Evolutionary conservation across 2,113 vertebrate species (phyloP), one percentile per base, ranked within the genome.

Genomic region (Mandrillus leucophaeus): DNA sequence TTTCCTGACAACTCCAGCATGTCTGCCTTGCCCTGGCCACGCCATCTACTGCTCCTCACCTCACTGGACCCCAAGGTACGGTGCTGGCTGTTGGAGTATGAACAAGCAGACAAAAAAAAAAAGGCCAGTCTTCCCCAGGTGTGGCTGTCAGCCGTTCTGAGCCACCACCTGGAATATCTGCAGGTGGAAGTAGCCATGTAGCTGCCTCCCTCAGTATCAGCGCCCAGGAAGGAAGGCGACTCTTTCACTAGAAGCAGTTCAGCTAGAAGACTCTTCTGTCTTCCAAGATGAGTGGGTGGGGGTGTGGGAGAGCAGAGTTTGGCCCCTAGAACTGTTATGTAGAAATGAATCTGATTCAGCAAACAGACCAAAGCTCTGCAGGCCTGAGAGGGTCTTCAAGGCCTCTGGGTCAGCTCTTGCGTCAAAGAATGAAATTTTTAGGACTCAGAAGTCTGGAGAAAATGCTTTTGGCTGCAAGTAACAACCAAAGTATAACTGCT

Each of bases 11-110:
- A 68, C 59, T 73, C 0, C 11, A 48, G 27, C 2, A 2, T 25
- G 52, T 43, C 40, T 57, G 25, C n/a, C 18, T 1, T 7, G 45
- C 2, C 48, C 18, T 25, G 8, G n/a, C 8, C 52, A 5, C 55
- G 22, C 43, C 43, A 8, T 38, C 22, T 57, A 22, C 45, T 30
- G 10, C 12, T 68, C 16, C 40, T 1, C 1, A 8, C 75, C 5
- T 80, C n/a, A 11, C 40, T 48, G 52, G 40, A 9, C 18, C 13
- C 40, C 35, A 2, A 48, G 5, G 4, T 32, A 3, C 2, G 0
- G 0, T 57, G 64, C 18, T 55, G 55, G 3, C 20, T 68, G 5
- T 64, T 52, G 59, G 73, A 45, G 17, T 7, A 30, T 27, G 25
- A 78, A 72, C 0, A 10, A 17, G 12, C 16, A 27, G 27, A 59